phyloP scores from a whole-genome alignment of 2,888 invertebrate genomes.

The Euplagia quadripunctaria region DNA sequence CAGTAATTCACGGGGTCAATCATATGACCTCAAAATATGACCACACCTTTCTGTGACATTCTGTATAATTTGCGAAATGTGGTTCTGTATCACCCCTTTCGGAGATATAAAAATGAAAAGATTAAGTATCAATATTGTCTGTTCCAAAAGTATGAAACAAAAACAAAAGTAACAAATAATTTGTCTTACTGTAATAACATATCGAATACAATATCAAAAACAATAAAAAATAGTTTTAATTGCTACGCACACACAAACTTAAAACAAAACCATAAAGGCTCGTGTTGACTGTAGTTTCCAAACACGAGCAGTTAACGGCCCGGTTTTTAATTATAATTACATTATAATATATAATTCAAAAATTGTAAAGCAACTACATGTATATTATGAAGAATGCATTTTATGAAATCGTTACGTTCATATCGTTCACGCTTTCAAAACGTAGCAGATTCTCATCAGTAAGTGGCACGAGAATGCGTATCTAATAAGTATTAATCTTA shows the following conservation, averaged over 20 bases:
- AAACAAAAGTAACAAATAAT: no score
- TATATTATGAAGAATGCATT: constrained; percentile 2
- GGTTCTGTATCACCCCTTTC: no score
- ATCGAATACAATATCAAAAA: background rate
- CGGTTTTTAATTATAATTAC: background rate
- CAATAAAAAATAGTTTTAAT: background rate
- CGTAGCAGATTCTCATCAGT: constrained; percentile 19
- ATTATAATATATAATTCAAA: background rate
- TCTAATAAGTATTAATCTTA: constrained; percentile 32
- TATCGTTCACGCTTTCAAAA: constrained; percentile 22
- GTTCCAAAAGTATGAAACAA: no score
- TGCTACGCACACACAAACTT: background rate
- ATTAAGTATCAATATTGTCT: no score
- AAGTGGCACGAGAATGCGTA: constrained; percentile 36
- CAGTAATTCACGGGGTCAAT: no score
- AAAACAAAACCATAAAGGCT: background rate
- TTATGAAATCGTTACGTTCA: constrained; percentile 10
- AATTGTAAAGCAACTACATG: background rate
- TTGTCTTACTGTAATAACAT: no score
- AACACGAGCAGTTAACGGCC: background rate
- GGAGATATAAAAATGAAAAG: no score
- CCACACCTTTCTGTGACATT: no score
- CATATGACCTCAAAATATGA: no score
- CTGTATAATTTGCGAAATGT: no score
- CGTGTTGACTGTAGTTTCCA: background rate